These are phyloP conservation scores for Drosophila insularis DNA, from an alignment of 1,140 invertebrate genomes.

Conservation along the genomic window DNA sequence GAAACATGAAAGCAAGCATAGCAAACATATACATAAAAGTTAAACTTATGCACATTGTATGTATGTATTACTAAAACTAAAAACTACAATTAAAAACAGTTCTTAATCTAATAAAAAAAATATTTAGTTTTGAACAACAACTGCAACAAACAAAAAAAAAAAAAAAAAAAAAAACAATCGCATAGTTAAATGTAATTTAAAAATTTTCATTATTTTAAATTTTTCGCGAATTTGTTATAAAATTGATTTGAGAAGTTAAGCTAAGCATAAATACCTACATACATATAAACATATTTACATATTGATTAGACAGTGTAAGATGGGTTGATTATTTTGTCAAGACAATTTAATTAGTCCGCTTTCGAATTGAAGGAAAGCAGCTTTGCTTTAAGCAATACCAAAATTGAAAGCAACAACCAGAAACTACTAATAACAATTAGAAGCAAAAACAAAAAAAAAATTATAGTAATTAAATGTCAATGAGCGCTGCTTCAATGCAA, in stretches of 20 bases:
- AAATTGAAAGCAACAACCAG: conserved; percentile 10
- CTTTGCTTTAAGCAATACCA: conserved; percentile 14
- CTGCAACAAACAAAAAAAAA: conserved; percentile 11
- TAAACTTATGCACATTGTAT: conserved; percentile 45
- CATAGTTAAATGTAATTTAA: conserved; percentile 45
- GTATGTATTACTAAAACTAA: conserved; percentile 26
- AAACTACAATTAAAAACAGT: conserved; percentile 23
- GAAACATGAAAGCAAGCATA: conserved; percentile 30
- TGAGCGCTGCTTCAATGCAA: conserved; percentile 20
- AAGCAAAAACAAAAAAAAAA: neutral
- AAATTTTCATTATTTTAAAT: conserved; percentile 9
- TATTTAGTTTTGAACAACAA: conserved; percentile 16
- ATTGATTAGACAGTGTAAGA: conserved; percentile 18
- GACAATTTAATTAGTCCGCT: conserved; percentile 3
- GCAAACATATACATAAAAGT: conserved; percentile 43
- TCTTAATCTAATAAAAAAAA: conserved; percentile 1
- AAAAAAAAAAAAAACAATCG: conserved; percentile 18
- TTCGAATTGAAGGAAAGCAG: conserved; percentile 1
- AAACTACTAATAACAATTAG: neutral
- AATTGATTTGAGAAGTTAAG: conserved; percentile 18
- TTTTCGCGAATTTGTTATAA: conserved; percentile 25
- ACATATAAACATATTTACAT: neutral
- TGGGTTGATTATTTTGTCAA: conserved; percentile 4
- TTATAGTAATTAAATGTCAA: neutral
- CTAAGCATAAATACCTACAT: conserved; percentile 15